A percentile compares a stretch with the other conserved stretches of the same genome.
phyloP scores from a whole-genome alignment of 2,113 vertebrate genomes.

The Chlorocebus sabaeus region DNA sequence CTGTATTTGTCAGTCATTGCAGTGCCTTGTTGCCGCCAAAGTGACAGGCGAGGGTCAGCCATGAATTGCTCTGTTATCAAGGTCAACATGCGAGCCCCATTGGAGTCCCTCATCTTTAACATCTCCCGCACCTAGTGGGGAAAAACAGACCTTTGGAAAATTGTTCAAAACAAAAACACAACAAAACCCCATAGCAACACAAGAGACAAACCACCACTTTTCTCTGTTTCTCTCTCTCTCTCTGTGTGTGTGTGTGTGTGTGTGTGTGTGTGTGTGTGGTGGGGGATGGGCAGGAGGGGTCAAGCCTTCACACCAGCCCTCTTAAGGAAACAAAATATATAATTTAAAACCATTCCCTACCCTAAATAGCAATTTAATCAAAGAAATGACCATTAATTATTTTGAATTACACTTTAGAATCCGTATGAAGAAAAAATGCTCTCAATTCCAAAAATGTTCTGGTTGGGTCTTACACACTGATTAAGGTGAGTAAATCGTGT shows the following conservation, averaged over 20 bases:
- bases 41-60: constrained; percentile 92
- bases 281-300: neutral
- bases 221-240: neutral
- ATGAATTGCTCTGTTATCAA: constrained; percentile 98
- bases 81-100: constrained; percentile 95
- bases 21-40: constrained; percentile 97
- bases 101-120: constrained; percentile 98
- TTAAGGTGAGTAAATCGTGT: neutral
- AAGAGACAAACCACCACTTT: neutral
- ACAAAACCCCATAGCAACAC: neutral
- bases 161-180: constrained; percentile 20
- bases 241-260: too few species aligned
- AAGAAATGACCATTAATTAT: neutral
- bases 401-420: constrained; percentile 19
- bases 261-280: too few species aligned
- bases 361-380: neutral
- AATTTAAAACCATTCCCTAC: neutral
- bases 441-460: neutral
- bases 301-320: neutral
- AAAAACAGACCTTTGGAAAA: constrained; percentile 62
- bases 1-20: constrained; percentile 98
- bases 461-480: neutral
- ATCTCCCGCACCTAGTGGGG: constrained; percentile 93
- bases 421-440: neutral
- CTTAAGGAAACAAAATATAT: neutral